These are phyloP conservation scores for Caloenas nicobarica DNA, from an alignment of 2,113 vertebrate genomes.

Conservation along the genomic window DNA sequence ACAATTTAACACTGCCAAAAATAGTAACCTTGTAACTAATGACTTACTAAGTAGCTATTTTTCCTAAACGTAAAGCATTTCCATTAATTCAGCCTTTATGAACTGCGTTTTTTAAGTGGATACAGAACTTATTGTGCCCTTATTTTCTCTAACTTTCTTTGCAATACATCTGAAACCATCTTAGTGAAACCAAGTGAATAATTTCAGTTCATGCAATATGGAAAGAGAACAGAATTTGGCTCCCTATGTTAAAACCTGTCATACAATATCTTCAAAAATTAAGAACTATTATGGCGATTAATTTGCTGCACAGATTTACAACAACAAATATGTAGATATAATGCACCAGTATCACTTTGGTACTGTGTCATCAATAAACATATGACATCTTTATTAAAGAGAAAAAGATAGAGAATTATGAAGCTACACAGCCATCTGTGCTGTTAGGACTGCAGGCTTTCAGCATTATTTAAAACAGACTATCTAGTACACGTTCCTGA, in stretches of 20 bases:
- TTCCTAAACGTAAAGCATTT: background rate
- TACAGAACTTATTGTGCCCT: background rate
- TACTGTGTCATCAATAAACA: slow-evolving; percentile 56
- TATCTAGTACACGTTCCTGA: background rate
- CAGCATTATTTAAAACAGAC: slow-evolving; percentile 35
- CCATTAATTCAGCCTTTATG: background rate
- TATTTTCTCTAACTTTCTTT: background rate
- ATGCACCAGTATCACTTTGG: background rate
- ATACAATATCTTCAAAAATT: background rate
- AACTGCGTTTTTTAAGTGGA: background rate
- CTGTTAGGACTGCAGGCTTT: background rate
- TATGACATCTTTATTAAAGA: slow-evolving; percentile 35
- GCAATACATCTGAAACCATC: background rate
- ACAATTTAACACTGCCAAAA: slow-evolving; percentile 13
- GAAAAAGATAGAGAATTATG: slow-evolving; percentile 27
- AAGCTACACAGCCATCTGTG: slow-evolving; percentile 46
- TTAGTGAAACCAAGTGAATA: background rate
- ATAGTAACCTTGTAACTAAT: background rate
- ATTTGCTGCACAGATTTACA: slow-evolving; percentile 28
- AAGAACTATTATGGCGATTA: background rate
- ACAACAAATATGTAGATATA: slow-evolving; percentile 13
- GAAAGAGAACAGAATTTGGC: background rate
- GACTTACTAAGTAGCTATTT: background rate
- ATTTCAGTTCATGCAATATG: background rate
- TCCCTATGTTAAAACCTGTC: background rate